phyloP scores from a whole-genome alignment of 1,140 invertebrate species.

The Drosophila subpulchrella region DNA sequence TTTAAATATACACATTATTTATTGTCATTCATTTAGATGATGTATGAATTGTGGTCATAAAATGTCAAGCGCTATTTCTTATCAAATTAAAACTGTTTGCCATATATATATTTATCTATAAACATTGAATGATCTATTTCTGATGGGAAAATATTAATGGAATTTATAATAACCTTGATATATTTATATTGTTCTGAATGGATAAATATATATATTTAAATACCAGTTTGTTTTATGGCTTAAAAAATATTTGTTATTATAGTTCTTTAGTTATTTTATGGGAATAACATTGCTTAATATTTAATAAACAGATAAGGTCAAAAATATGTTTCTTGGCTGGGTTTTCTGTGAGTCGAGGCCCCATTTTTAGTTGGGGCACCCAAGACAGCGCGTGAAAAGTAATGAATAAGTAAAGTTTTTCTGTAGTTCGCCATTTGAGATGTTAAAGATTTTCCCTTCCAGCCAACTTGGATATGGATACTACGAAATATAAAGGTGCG shows the following conservation, averaged over 20 bases:
- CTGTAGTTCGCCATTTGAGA: slow-evolving; percentile 36
- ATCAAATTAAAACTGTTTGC: too few relatives aligned
- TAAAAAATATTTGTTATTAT: neutral
- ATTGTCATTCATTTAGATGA: neutral
- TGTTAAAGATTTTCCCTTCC: slow-evolving; percentile 55
- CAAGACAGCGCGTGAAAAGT: slow-evolving; percentile 60
- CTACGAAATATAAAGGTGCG: neutral
- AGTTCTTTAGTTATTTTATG: too few relatives aligned
- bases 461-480: slow-evolving; percentile 15
- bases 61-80: neutral
- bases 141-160: neutral
- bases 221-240: too few relatives aligned
- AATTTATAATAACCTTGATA: neutral
- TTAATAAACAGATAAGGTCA: neutral
- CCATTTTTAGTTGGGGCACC: slow-evolving; percentile 1
- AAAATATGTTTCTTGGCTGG: neutral
- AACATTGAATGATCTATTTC: neutral
- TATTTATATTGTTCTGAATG: too few relatives aligned
- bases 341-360: neutral
- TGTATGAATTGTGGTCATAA: slow-evolving; percentile 6
- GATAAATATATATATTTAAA: too few relatives aligned
- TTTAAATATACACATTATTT: neutral
- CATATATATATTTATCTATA: too few relatives aligned
- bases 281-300: neutral
- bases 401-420: slow-evolving; percentile 70